These are phyloP conservation scores for Idaea straminata DNA, from an alignment of 2,888 invertebrate species.

Conservation along the genomic window DNA sequence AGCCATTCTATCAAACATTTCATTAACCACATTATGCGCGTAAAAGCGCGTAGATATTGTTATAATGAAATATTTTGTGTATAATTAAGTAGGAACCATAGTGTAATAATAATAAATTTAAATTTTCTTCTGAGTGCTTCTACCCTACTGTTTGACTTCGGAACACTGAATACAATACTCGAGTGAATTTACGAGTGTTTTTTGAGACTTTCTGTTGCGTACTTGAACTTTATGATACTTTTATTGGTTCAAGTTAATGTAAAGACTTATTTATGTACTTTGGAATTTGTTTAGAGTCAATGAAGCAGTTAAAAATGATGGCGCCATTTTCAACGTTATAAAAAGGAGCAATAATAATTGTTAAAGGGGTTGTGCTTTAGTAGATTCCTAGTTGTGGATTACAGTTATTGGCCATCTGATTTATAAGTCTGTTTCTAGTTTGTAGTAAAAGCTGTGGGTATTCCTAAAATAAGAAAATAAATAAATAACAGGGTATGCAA, in stretches of 20 bases:
- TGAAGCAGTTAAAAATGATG: not conserved
- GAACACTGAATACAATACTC: conserved; percentile 20
- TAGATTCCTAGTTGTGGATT: too few species aligned
- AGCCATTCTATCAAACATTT: not conserved
- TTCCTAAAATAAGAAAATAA: too few species aligned
- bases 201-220: conserved; percentile 3
- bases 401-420: too few species aligned
- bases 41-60: not conserved
- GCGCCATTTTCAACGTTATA: not conserved
- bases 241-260: not conserved
- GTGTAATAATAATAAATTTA: conserved; percentile 34
- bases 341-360: not conserved
- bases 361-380: not conserved
- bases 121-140: conserved; percentile 28
- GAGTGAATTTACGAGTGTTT: conserved; percentile 21
- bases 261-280: not conserved
- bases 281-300: not conserved
- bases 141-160: conserved; percentile 17
- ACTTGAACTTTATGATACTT: conserved; percentile 1
- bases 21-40: not conserved
- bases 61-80: conserved; percentile 4
- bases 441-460: too few species aligned
- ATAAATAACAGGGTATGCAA: too few species aligned
- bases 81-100: conserved; percentile 31
- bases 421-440: too few species aligned